Evolutionary conservation across 2,797 vertebrate genomes (phyloP).

Genomic region (Neomorphus geoffroyi): DNA sequence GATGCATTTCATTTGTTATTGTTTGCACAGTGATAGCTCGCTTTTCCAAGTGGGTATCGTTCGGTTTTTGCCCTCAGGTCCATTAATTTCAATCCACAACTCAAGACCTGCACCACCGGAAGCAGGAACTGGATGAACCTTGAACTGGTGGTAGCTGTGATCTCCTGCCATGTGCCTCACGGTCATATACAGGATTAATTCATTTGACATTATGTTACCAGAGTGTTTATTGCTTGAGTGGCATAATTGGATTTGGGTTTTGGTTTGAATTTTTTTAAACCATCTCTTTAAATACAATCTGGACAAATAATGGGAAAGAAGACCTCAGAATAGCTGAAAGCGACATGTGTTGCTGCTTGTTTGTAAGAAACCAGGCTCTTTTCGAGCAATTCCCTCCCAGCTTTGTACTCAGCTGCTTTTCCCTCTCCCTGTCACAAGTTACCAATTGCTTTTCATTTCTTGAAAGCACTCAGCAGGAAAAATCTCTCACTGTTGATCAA

Average conservation of each 20-base stretch:
- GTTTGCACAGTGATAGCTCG: slow-evolving; percentile 17
- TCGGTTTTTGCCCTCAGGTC: slow-evolving; percentile 30
- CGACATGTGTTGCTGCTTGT: background rate
- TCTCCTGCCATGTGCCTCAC: background rate
- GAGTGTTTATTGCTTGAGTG: background rate
- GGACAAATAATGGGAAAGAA: background rate
- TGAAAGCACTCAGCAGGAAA: background rate
- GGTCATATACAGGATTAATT: background rate
- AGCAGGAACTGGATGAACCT: slow-evolving; percentile 19
- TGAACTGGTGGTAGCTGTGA: background rate
- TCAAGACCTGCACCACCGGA: slow-evolving; percentile 14
- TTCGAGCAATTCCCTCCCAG: background rate
- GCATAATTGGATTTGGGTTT: background rate
- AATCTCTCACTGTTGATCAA: background rate
- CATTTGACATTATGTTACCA: background rate
- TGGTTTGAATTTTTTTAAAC: background rate
- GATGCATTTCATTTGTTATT: slow-evolving; percentile 11
- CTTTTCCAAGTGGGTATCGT: background rate
- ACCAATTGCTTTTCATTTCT: background rate
- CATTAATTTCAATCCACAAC: slow-evolving; percentile 27
- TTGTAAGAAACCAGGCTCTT: background rate
- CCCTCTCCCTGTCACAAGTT: background rate
- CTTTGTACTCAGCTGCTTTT: background rate
- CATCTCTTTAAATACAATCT: background rate
- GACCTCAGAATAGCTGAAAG: background rate